phyloP scores from a whole-genome alignment of 2,888 invertebrate genomes.

The Perizoma flavofasciatum region DNA sequence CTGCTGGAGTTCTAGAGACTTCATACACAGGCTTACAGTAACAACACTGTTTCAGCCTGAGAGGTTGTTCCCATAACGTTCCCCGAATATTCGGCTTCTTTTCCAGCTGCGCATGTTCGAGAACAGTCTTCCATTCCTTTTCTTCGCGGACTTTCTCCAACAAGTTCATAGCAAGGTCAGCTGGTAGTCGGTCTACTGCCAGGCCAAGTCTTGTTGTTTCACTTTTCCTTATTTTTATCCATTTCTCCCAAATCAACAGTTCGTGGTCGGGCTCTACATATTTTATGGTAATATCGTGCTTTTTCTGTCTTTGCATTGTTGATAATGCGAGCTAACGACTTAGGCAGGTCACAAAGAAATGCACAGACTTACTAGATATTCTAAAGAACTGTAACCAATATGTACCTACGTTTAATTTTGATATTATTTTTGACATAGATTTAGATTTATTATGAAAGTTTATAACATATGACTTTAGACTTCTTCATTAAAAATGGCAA shows the following conservation, averaged over 20 bases:
- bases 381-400: too few relatives aligned
- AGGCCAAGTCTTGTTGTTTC: conserved; percentile 56
- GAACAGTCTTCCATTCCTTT: conserved; percentile 62
- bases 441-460: too few relatives aligned
- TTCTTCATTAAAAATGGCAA: too few relatives aligned
- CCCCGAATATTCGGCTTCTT: conserved; percentile 56
- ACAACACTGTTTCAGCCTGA: conserved; percentile 59
- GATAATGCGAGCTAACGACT: too few relatives aligned
- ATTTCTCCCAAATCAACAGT: conserved; percentile 70
- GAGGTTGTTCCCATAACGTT: conserved; percentile 61
- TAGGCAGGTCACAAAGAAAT: too few relatives aligned
- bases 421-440: too few relatives aligned
- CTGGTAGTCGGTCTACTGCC: conserved; percentile 52
- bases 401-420: too few relatives aligned
- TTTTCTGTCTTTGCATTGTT: conserved; percentile 36
- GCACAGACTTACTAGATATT: too few relatives aligned
- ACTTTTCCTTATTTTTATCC: conserved; percentile 66
- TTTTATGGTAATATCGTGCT: conserved; percentile 38
- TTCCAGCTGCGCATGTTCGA: conserved; percentile 67
- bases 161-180: conserved; percentile 69
- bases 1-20: conserved; percentile 59
- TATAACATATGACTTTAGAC: too few relatives aligned
- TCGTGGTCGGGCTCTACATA: conserved; percentile 57
- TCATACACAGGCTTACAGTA: conserved; percentile 65
- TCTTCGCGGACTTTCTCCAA: conserved; percentile 58